Evolutionary conservation across 2,888 invertebrate genomes (phyloP).

Genomic region (Trissoscelio sp.): DNA sequence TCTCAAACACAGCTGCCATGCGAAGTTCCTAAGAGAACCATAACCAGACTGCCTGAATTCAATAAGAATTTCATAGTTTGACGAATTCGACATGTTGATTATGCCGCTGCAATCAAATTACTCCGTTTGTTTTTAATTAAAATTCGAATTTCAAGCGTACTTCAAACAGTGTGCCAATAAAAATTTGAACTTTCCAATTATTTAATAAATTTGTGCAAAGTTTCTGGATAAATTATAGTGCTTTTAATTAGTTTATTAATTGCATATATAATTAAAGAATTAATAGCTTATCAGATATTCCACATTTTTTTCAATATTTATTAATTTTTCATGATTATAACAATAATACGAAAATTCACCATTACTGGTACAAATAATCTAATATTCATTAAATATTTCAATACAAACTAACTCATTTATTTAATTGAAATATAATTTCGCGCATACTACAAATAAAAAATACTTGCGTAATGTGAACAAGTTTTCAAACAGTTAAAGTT

Average conservation of each 20-base stretch:
- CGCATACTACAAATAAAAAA: too few relatives aligned
- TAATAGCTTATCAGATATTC: too few relatives aligned
- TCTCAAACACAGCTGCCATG: constrained; percentile 52
- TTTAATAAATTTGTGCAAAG: not conserved
- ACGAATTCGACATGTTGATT: constrained; percentile 62
- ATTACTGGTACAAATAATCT: too few relatives aligned
- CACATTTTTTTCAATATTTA: too few relatives aligned
- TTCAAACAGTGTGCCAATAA: not conserved
- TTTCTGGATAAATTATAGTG: not conserved
- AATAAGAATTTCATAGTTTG: constrained; percentile 67
- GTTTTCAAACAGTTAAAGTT: too few relatives aligned
- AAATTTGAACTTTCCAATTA: not conserved
- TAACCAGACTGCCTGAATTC: constrained; percentile 30
- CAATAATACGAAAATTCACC: too few relatives aligned
- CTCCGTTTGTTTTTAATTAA: constrained; percentile 52
- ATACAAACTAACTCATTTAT: too few relatives aligned
- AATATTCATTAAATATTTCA: too few relatives aligned
- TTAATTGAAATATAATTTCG: too few relatives aligned
- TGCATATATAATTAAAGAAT: too few relatives aligned
- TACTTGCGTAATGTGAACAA: too few relatives aligned
- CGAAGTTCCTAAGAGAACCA: constrained; percentile 42
- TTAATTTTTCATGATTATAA: too few relatives aligned
- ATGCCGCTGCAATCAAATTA: constrained; percentile 43
- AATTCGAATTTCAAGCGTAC: constrained; percentile 38
- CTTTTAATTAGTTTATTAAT: not conserved